A percentile compares a stretch with the other conserved stretches of the same genome.
Evolutionary conservation across 2,797 vertebrate species (phyloP).

Genomic region (Carduelis carduelis): DNA sequence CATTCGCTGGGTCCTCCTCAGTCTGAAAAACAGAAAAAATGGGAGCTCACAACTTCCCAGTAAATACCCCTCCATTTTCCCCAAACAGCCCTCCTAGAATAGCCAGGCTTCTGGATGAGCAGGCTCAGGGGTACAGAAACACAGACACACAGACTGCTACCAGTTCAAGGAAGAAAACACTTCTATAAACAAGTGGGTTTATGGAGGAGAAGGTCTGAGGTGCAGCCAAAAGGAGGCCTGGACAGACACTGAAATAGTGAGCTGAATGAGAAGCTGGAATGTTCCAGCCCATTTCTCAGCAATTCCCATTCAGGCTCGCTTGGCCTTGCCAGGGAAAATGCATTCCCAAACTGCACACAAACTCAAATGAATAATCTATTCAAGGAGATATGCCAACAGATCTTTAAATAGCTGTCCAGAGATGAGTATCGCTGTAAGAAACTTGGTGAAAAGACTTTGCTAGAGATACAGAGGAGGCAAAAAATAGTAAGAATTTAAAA

Average conservation of each 20-base stretch:
- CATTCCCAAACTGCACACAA: not conserved
- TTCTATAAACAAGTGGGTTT: not conserved
- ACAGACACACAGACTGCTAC: not conserved
- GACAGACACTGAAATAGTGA: not conserved
- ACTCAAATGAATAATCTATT: conserved; percentile 32
- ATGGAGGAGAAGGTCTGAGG: not conserved
- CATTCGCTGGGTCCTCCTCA: conserved; percentile 49
- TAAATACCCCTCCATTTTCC: not conserved
- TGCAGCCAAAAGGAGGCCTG: not conserved
- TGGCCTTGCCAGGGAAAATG: conserved; percentile 1
- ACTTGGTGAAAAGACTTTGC: not conserved
- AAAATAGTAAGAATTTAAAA: not conserved
- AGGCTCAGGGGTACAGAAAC: not conserved
- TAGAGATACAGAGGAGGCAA: not conserved
- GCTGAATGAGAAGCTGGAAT: conserved; percentile 41
- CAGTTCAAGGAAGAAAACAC: not conserved
- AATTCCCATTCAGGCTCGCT: conserved; percentile 25
- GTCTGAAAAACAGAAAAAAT: conserved; percentile 67
- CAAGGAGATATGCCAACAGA: conserved; percentile 24
- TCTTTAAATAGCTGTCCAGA: conserved; percentile 42
- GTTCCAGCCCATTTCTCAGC: not conserved
- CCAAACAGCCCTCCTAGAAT: not conserved
- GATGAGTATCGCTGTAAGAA: not conserved
- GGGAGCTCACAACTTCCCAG: not conserved
- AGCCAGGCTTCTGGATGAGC: not conserved